Percentiles rank a stretch among this genome's conserved stretches.
These are phyloP conservation scores for Holacanthella duospinosa DNA, from an alignment of 2,888 invertebrate species.

Conservation along the genomic window DNA sequence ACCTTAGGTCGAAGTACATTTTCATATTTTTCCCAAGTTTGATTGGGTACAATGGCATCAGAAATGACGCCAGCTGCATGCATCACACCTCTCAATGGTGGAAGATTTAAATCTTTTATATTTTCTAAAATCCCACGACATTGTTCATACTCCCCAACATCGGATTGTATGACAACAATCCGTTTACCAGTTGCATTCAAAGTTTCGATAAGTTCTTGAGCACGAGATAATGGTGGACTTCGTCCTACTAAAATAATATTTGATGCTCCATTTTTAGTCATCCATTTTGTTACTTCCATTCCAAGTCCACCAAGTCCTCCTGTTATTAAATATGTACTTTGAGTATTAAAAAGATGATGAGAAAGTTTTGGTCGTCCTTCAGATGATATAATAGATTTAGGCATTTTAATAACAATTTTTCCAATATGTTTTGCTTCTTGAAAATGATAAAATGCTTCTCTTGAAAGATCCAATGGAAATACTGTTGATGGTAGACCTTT, in stretches of 20 bases:
- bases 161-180: conserved; percentile 12
- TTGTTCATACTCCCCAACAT: conserved; percentile 19
- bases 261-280: conserved; percentile 19
- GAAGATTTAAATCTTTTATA: conserved; percentile 13
- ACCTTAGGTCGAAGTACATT: conserved; percentile 20
- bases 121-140: conserved; percentile 14
- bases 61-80: conserved; percentile 25
- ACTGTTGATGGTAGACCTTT: conserved; percentile 20
- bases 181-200: conserved; percentile 11
- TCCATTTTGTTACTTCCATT: conserved; percentile 27
- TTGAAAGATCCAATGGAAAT: conserved; percentile 17
- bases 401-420: conserved; percentile 20
- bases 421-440: conserved; percentile 30
- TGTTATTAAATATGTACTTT: conserved; percentile 23
- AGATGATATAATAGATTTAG: background rate
- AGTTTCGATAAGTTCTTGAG: conserved; percentile 9
- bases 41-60: conserved; percentile 23
- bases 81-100: conserved; percentile 25
- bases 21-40: conserved; percentile 27
- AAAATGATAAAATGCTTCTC: conserved; percentile 21
- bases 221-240: conserved; percentile 16
- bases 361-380: conserved; percentile 8
- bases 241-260: conserved; percentile 21
- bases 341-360: conserved; percentile 19
- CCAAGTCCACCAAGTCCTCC: conserved; percentile 31